A percentile compares a stretch with the other conserved stretches of the same genome.
These are phyloP conservation scores for Halocynthia aurantium DNA, from an alignment of 23 tunicate species.

Conservation along the genomic window DNA sequence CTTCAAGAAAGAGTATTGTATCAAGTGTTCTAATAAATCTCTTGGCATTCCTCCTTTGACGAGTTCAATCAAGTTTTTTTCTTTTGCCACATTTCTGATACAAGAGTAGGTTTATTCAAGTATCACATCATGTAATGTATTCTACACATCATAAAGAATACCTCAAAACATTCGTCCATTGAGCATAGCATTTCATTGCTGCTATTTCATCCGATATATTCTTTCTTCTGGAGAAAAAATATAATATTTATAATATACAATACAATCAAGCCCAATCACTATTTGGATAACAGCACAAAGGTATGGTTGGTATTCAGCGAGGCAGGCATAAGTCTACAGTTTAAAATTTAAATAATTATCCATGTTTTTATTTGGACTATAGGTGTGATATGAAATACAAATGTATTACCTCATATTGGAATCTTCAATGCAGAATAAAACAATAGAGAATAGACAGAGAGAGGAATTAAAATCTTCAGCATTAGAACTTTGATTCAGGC, in stretches of 20 bases:
- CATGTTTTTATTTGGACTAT: too few relatives aligned
- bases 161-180: slow-evolving; percentile 28
- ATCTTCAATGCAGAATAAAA: too few relatives aligned
- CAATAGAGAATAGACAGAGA: too few relatives aligned
- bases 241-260: not conserved
- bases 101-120: not conserved
- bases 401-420: too few relatives aligned
- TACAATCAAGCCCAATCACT: not conserved
- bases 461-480: too few relatives aligned
- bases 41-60: not conserved
- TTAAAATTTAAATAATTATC: too few relatives aligned
- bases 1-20: not conserved
- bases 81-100: not conserved
- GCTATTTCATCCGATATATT: slow-evolving; percentile 32
- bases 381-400: too few relatives aligned
- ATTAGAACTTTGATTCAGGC: too few relatives aligned
- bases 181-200: slow-evolving; percentile 34
- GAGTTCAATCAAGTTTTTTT: not conserved
- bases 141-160: not conserved
- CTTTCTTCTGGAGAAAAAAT: not conserved
- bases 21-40: slow-evolving; percentile 5
- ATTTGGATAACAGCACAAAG: too few relatives aligned
- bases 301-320: too few relatives aligned
- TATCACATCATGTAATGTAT: not conserved
- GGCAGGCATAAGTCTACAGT: too few relatives aligned